These are phyloP conservation scores for Cryptophagus acutangulus DNA, from an alignment of 2,888 invertebrate genomes.

Conservation along the genomic window DNA sequence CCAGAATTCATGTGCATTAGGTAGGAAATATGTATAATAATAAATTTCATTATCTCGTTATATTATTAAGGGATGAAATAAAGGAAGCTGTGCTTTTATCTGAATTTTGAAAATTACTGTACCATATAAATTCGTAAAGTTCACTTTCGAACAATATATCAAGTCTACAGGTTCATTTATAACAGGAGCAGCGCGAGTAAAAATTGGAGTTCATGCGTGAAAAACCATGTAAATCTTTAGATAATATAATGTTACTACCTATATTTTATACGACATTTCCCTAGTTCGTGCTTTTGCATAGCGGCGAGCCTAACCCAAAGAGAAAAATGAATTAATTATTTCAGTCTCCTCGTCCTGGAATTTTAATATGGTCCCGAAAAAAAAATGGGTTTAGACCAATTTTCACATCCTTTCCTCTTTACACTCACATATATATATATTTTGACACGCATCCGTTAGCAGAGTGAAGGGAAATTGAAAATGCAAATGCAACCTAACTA, in stretches of 20 bases:
- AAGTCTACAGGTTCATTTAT: slow-evolving; percentile 10
- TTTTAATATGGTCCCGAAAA: slow-evolving; percentile 18
- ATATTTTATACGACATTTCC: slow-evolving; percentile 4
- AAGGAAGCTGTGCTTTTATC: too few species aligned
- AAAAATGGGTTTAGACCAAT: slow-evolving; percentile 20
- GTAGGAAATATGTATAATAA: too few species aligned
- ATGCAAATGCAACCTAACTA: slow-evolving; percentile 32
- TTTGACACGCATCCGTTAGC: slow-evolving; percentile 27
- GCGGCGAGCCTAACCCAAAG: too few species aligned
- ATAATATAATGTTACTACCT: neutral
- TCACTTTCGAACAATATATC: neutral
- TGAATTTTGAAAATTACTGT: neutral
- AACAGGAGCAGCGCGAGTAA: slow-evolving; percentile 4
- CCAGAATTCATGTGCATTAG: too few species aligned
- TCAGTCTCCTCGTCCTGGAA: slow-evolving; percentile 18
- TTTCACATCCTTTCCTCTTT: slow-evolving; percentile 19
- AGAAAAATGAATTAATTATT: slow-evolving; percentile 12
- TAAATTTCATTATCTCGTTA: too few species aligned
- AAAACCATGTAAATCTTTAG: slow-evolving; percentile 13
- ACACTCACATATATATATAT: slow-evolving; percentile 30
- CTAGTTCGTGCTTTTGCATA: too few species aligned
- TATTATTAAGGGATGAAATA: too few species aligned
- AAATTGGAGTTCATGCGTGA: slow-evolving; percentile 12
- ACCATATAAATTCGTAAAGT: slow-evolving; percentile 1
- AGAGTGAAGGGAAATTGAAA: slow-evolving; percentile 31